Percentiles rank a stretch among this genome's conserved stretches.
These are phyloP conservation scores for Tethya wilhelma DNA, from an alignment of 37 sponge, comb jelly and placozoan genomes.

Conservation along the genomic window DNA sequence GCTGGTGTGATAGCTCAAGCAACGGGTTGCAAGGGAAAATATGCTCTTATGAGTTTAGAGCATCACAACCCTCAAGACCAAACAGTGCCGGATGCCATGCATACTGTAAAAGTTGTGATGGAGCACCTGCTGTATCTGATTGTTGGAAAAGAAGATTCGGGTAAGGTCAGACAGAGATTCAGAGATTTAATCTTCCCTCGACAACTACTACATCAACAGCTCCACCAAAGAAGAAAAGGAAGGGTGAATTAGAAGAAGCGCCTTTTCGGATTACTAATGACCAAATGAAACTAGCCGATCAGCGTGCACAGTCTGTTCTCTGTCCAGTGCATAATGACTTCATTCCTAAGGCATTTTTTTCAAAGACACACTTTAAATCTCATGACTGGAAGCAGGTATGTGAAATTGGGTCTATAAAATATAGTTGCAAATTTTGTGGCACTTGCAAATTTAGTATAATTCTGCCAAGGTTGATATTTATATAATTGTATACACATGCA, in stretches of 20 bases:
- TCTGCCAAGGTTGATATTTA: not conserved
- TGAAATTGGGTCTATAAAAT: not conserved
- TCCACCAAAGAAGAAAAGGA: not conserved
- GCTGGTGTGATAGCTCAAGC: too few species aligned
- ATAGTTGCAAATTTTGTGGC: not conserved
- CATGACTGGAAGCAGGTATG: conserved; percentile 46
- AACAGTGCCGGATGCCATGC: conserved; percentile 43
- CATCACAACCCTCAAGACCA: conserved; percentile 6
- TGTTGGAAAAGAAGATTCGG: conserved; percentile 18
- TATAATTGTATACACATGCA: not conserved
- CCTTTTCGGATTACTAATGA: conserved; percentile 4
- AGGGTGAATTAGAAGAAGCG: not conserved
- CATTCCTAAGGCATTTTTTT: not conserved
- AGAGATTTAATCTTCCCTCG: not conserved
- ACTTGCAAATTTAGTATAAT: not conserved
- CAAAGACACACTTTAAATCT: conserved; percentile 20
- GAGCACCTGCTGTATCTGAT: conserved; percentile 31
- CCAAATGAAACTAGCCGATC: not conserved
- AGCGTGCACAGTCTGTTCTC: not conserved
- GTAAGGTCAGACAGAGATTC: not conserved
- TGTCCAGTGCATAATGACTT: not conserved
- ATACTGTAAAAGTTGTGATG: conserved; percentile 24
- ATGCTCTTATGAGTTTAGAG: conserved; percentile 20
- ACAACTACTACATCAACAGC: not conserved
- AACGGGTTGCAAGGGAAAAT: conserved; percentile 45